phyloP scores from a whole-genome alignment of 1,140 invertebrate species.

The Lutraria rhynchaena region DNA sequence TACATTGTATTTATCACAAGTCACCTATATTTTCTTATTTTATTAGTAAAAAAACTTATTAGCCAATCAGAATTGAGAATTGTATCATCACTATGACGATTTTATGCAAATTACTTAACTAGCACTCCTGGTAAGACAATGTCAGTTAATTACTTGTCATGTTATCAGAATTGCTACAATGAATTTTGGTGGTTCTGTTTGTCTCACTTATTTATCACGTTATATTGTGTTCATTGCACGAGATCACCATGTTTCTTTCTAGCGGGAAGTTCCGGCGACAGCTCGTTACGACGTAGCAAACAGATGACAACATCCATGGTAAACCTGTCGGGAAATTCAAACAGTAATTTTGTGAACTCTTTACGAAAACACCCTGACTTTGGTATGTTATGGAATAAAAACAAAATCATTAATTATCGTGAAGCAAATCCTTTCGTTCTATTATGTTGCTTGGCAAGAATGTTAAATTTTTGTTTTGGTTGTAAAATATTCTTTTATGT shows the following conservation, averaged over 20 bases:
- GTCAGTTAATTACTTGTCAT: background rate
- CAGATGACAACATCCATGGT: constrained; percentile 74
- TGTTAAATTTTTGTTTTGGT: too few relatives aligned
- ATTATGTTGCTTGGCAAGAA: too few relatives aligned
- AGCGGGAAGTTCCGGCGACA: constrained; percentile 76
- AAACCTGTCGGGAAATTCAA: constrained; percentile 70
- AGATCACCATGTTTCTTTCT: constrained; percentile 62
- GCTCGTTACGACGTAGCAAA: constrained; percentile 68
- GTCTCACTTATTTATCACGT: constrained; percentile 3
- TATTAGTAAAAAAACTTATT: too few relatives aligned
- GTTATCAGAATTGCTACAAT: background rate
- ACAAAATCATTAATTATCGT: too few relatives aligned
- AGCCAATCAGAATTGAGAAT: too few relatives aligned
- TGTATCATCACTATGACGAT: too few relatives aligned
- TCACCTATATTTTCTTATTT: too few relatives aligned
- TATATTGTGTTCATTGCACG: constrained; percentile 39
- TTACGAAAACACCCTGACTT: constrained; percentile 72
- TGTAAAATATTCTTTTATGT: too few relatives aligned
- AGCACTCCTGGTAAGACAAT: background rate
- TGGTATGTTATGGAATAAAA: constrained; percentile 73
- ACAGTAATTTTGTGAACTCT: constrained; percentile 59
- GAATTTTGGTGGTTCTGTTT: background rate
- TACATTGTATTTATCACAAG: too few relatives aligned
- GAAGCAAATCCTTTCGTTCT: too few relatives aligned
- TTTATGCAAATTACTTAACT: background rate